Conservation (phyloP, 2,113 vertebrate genomes). For the Eonycteris spelaea region DNA sequence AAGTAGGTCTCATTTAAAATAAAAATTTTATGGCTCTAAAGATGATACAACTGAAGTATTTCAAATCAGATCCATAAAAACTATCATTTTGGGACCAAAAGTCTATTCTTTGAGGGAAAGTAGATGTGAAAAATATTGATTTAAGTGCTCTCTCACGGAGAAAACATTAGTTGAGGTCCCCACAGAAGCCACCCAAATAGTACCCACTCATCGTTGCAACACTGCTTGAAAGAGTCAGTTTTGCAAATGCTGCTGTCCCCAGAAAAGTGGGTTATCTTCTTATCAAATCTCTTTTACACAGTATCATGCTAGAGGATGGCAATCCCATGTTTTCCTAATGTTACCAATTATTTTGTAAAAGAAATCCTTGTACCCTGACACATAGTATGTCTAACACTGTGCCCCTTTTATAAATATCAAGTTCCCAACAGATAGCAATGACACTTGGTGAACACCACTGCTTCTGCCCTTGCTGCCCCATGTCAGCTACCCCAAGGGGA, state of each 20-base stretch:
- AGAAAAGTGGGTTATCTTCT: not conserved
- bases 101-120: conserved; percentile 16
- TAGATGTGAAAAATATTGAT: not conserved
- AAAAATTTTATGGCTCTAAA: not conserved
- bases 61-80: conserved; percentile 14
- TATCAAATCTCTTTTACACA: not conserved
- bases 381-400: not conserved
- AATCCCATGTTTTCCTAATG: not conserved
- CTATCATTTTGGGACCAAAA: conserved; percentile 28
- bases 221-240: not conserved
- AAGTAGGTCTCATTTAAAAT: not conserved
- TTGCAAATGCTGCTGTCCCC: not conserved
- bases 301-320: not conserved
- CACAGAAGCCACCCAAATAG: not conserved
- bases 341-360: not conserved
- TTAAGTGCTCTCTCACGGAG: not conserved
- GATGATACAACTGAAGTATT: not conserved
- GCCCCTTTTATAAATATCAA: not conserved
- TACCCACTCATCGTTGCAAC: not conserved
- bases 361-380: not conserved
- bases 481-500: too few species aligned
- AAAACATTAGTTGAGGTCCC: not conserved
- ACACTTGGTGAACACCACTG: fast-evolving
- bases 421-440: not conserved
- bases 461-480: not conserved